Base-by-base conservation (phyloP, 2,888 invertebrate genomes). In the Athalia circularis region DNA sequence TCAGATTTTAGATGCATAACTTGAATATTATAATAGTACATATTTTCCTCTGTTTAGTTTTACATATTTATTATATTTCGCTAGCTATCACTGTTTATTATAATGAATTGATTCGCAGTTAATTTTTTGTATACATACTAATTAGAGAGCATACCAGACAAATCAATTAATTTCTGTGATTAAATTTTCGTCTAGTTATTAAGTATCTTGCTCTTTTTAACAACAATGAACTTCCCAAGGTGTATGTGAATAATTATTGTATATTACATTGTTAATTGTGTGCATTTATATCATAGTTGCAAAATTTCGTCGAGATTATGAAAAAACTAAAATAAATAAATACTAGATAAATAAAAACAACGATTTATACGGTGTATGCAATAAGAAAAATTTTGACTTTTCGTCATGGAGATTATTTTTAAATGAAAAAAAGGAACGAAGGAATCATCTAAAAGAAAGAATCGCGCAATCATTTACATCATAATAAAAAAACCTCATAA, bases 61-160 rank as follows among this genome's bases (percentile, higher is more conserved):
- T 52, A 61, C 13, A 15, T 61, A 13, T 67, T 43, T 57, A 54
- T 8, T 52, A 45, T 54, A 6, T 7, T 9, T 65, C 43, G 7
- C 11, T 68, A 54, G 29, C 2, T 68, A 68, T 68, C 6, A 52
- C 13, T 68, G 11, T 52, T 13, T 9, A n/a, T 45, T 72, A 11
- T 72, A 29, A 29, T 29, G 48, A 62, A 75, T 64, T 50, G 61
- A 50, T 75, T 62, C 75, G 29, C 62, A 75, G 74, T 62, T 62
- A 75, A 75, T 61, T 29, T 75, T 52, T 5, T 68, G 9, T 29
- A 9, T 50, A 62, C 62, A 50, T 54, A 45, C 15, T 43, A 52
- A 75, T 75, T 75, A 75, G 75, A 75, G 75, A 75, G 75, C 75
- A 75, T 43, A 52, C 45, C 9, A 72, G 61, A 61, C 72, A 57